Conservation (phyloP, 2,113 vertebrate genomes). For the Spermophilus dauricus region DNA sequence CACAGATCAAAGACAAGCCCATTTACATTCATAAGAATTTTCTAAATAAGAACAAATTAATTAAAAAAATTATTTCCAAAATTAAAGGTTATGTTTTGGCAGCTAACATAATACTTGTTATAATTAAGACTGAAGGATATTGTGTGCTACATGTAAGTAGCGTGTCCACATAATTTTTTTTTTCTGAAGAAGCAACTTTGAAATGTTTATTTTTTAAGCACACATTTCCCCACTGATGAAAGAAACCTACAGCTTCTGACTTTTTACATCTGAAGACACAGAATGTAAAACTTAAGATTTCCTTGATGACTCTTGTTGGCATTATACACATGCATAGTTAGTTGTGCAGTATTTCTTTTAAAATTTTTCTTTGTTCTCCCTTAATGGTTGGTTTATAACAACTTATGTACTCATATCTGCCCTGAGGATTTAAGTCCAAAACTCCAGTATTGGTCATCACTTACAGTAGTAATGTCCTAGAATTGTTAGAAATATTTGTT, state of each 20-base stretch:
- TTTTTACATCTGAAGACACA: constrained; percentile 4
- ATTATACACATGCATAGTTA: neutral
- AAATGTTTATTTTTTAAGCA: constrained; percentile 1
- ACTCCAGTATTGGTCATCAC: neutral
- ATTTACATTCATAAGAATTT: constrained; percentile 82
- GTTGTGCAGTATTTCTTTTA: constrained; percentile 1
- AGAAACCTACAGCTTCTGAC: neutral
- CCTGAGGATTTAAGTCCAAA: neutral
- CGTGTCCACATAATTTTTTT: constrained; percentile 53
- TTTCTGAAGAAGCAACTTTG: constrained; percentile 9
- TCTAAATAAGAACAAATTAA: constrained; percentile 84
- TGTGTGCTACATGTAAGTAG: constrained; percentile 1
- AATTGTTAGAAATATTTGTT: neutral
- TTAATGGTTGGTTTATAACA: neutral
- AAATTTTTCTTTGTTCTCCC: constrained; percentile 43
- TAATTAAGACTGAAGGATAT: constrained; percentile 62
- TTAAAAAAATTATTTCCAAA: constrained; percentile 82
- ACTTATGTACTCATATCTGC: neutral
- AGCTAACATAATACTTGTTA: constrained; percentile 69
- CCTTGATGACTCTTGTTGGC: neutral
- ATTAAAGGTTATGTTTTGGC: constrained; percentile 83
- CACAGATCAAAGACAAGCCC: constrained; percentile 80
- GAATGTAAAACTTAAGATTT: constrained; percentile 14
- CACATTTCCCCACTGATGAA: too few relatives aligned
- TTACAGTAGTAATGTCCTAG: neutral